Percentiles rank a stretch among this genome's conserved stretches.
These are phyloP conservation scores for Pungitius pungitius DNA, from an alignment of 2,113 vertebrate genomes.

Conservation along the genomic window DNA sequence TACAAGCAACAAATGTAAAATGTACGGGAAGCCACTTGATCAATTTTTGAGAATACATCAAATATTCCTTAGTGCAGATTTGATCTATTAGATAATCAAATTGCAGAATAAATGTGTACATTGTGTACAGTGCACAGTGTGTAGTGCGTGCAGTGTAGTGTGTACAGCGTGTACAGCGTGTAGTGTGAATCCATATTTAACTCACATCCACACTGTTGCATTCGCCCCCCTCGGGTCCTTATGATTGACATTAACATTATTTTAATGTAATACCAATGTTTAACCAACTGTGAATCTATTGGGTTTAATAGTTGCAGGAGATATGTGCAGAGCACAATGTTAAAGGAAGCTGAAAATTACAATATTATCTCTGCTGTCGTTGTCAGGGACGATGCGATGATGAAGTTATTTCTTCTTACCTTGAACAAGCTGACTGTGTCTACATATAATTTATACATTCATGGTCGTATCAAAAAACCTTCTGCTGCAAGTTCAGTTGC, in stretches of 20 bases:
- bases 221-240: conserved; percentile 22
- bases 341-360: conserved; percentile 16
- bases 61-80: background rate
- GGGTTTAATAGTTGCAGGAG: conserved; percentile 20
- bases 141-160: too few species aligned
- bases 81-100: background rate
- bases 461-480: background rate
- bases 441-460: background rate
- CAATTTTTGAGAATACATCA: background rate
- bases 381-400: conserved; percentile 8
- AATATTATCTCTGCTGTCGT: conserved; percentile 15
- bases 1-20: background rate
- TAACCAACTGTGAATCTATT: conserved; percentile 32
- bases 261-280: conserved; percentile 47
- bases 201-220: conserved; percentile 18
- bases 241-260: conserved; percentile 38
- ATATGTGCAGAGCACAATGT: conserved; percentile 26
- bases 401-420: conserved; percentile 7
- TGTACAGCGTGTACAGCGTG: background rate
- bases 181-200: conserved; percentile 21
- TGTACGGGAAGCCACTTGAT: background rate
- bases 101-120: background rate
- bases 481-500: background rate
- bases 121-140: too few species aligned
- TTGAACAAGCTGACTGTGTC: background rate